Conservation (phyloP, 23 tunicate genomes). For the Halocynthia aurantium region DNA sequence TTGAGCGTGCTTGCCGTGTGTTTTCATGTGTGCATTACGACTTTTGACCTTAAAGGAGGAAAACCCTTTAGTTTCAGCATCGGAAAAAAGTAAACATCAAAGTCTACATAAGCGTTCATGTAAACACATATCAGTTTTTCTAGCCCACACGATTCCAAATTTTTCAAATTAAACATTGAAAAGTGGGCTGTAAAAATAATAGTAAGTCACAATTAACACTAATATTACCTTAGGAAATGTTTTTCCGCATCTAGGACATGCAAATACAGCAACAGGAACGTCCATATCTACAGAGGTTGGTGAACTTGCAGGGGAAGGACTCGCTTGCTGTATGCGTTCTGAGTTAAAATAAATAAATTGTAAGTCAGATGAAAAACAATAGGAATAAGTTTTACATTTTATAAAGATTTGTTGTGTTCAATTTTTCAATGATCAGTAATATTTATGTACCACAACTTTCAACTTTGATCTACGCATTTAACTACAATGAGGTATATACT, state of each 20-base stretch:
- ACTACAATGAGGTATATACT: no score
- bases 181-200: no score
- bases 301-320: slow-evolving; percentile 79
- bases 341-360: neutral
- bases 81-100: neutral
- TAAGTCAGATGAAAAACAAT: neutral
- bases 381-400: no score
- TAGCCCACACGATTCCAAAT: neutral
- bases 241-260: slow-evolving; percentile 89
- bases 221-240: slow-evolving; percentile 69
- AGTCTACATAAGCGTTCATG: neutral
- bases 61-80: neutral
- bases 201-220: neutral
- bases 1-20: slow-evolving; percentile 90
- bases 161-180: no score
- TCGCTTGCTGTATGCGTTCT: slow-evolving; percentile 61
- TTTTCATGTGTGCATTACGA: slow-evolving; percentile 95
- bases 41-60: slow-evolving; percentile 64
- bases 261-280: slow-evolving; percentile 55
- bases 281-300: slow-evolving; percentile 67
- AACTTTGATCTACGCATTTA: no score
- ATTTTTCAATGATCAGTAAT: no score
- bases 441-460: no score
- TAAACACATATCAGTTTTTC: no score
- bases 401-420: no score